A percentile compares a stretch with the other conserved stretches of the same genome.
Conservation (phyloP, 2,888 invertebrate genomes). For the Ichneumoninae sp. region DNA sequence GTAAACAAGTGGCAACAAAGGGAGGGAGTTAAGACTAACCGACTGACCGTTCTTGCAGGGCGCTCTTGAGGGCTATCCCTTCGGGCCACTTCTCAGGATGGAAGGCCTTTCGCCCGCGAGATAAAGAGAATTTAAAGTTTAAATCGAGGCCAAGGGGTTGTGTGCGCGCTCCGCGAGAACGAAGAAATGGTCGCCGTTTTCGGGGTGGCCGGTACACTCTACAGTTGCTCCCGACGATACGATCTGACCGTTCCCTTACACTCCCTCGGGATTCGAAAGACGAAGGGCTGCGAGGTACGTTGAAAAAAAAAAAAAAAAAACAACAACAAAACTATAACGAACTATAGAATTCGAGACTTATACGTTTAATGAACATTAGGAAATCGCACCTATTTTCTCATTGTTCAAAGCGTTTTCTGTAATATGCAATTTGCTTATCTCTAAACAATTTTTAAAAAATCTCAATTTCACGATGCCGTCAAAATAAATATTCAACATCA, state of each 20-base stretch:
- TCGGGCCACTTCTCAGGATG: conserved; percentile 77
- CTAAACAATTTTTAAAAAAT: not conserved
- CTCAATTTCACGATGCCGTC: not conserved
- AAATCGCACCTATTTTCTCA: not conserved
- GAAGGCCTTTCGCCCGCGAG: conserved; percentile 77
- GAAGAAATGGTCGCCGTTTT: conserved; percentile 58
- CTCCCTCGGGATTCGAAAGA: conserved; percentile 59
- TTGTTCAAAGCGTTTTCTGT: not conserved
- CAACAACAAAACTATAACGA: conserved; percentile 25
- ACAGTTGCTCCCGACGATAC: conserved; percentile 73
- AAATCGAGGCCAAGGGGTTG: conserved; percentile 75
- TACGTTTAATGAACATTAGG: not conserved
- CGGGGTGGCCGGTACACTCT: conserved; percentile 72
- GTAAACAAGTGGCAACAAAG: conserved; percentile 83
- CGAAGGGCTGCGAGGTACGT: conserved; percentile 29
- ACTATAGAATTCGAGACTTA: not conserved
- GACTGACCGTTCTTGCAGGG: conserved; percentile 78
- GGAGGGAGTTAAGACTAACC: conserved; percentile 66
- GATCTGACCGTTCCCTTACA: conserved; percentile 76
- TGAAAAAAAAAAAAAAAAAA: conserved; percentile 1
- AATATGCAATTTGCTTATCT: not conserved
- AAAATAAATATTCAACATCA: not conserved
- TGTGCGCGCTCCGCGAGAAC: conserved; percentile 21
- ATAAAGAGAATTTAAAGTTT: conserved; percentile 84
- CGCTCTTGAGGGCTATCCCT: conserved; percentile 73